Conservation (phyloP, 2,797 vertebrate species). For the Coccyzus lansbergi region DNA sequence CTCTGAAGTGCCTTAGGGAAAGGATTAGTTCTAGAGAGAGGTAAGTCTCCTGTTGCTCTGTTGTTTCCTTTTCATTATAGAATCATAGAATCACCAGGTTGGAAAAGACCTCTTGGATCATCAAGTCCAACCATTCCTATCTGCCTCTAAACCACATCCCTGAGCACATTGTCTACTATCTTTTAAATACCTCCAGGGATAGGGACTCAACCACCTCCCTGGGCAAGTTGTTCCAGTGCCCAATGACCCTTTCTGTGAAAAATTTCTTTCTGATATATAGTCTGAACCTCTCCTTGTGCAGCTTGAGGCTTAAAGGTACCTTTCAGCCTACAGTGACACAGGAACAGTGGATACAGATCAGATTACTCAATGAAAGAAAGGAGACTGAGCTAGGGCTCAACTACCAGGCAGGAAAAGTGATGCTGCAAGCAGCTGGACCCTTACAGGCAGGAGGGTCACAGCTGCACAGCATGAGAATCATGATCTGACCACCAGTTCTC, state of each 20-base stretch:
- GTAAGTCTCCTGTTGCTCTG: background rate
- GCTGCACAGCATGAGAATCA: no score
- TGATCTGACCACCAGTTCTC: background rate
- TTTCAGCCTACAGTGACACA: background rate
- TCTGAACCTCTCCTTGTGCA: no score
- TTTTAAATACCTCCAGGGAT: no score
- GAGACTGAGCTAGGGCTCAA: background rate
- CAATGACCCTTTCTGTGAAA: no score
- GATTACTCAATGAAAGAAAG: background rate
- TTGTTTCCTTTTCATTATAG: background rate
- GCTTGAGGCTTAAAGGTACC: background rate
- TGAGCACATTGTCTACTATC: no score
- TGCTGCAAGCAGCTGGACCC: background rate
- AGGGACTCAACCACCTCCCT: no score
- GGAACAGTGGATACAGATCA: background rate
- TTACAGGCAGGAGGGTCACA: background rate
- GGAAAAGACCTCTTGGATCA: no score
- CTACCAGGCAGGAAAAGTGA: background rate
- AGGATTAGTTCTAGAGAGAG: background rate
- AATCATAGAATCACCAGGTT: no score
- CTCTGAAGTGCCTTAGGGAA: background rate
- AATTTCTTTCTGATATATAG: no score
- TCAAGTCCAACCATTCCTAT: no score
- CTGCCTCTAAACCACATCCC: no score
- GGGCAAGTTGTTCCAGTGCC: no score